Conservation (phyloP, 2,888 invertebrate species). For the Trachelus tabidus region DNA sequence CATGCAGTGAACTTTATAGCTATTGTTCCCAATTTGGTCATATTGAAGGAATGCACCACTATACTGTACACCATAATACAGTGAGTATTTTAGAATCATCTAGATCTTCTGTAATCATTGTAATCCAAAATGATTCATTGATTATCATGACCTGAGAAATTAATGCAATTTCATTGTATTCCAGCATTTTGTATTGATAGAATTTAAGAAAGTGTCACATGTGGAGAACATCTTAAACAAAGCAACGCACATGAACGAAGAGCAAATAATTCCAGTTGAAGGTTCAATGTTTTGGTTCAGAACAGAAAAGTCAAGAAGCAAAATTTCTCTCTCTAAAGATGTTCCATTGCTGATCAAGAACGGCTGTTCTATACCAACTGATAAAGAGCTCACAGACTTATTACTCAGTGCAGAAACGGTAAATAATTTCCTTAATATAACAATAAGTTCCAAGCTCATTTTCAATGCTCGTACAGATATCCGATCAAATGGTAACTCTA, state of each 20-base stretch:
- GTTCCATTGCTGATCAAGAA: conserved; percentile 60
- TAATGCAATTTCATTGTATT: conserved; percentile 20
- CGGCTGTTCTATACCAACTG: conserved; percentile 66
- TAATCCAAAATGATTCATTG: not conserved
- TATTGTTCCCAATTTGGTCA: conserved; percentile 78
- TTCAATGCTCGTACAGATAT: conserved; percentile 61
- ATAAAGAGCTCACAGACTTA: conserved; percentile 66
- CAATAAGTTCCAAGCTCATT: not conserved
- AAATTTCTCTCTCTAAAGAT: conserved; percentile 21
- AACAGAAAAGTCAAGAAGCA: conserved; percentile 62
- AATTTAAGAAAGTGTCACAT: conserved; percentile 72
- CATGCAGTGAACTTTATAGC: conserved; percentile 74
- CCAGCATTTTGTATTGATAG: conserved; percentile 81
- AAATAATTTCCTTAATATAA: conserved; percentile 11
- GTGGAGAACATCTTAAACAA: conserved; percentile 70
- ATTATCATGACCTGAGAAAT: not conserved
- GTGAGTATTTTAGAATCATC: conserved; percentile 46
- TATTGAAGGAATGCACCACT: conserved; percentile 76
- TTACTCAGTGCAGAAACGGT: conserved; percentile 68
- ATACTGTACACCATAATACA: conserved; percentile 62
- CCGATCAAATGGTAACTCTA: conserved; percentile 76
- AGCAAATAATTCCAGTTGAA: conserved; percentile 73
- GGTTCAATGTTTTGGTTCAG: conserved; percentile 83
- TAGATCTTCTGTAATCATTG: not conserved
- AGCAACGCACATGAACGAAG: conserved; percentile 71